A percentile compares a stretch with the other conserved stretches of the same genome.
These are phyloP conservation scores for Siderastrea radians DNA, from an alignment of 92 coral and sea anemone species.

Conservation along the genomic window DNA sequence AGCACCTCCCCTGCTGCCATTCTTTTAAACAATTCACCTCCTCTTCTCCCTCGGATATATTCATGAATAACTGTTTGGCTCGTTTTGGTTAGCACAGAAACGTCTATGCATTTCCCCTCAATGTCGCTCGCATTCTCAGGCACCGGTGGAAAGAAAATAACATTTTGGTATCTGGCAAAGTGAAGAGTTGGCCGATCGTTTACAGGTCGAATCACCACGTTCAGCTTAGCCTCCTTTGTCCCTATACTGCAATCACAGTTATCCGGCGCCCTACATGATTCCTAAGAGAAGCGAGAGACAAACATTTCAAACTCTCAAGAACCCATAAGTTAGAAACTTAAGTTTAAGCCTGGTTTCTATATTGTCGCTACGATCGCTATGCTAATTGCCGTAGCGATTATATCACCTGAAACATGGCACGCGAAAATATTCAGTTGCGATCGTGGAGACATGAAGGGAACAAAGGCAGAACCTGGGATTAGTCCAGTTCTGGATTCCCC, in stretches of 20 bases:
- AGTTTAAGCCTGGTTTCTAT: too few species aligned
- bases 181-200: constrained; percentile 18
- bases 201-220: background rate
- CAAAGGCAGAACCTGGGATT: too few species aligned
- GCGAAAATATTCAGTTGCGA: too few species aligned
- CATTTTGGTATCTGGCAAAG: background rate
- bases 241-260: constrained; percentile 2
- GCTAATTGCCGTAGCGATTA: too few species aligned
- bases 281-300: background rate
- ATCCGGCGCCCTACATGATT: background rate
- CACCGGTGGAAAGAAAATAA: constrained; percentile 5
- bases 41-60: background rate
- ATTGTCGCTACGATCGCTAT: too few species aligned
- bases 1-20: background rate
- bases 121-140: constrained; percentile 22
- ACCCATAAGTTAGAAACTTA: background rate
- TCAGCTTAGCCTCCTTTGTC: background rate
- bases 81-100: constrained; percentile 4
- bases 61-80: background rate
- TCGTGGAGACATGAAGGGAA: too few species aligned
- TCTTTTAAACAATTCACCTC: background rate
- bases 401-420: too few species aligned
- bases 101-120: background rate
- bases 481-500: too few species aligned
- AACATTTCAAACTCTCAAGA: background rate